Base-by-base conservation (phyloP, 2,888 invertebrate genomes). In the Drosophila diplacantha region DNA sequence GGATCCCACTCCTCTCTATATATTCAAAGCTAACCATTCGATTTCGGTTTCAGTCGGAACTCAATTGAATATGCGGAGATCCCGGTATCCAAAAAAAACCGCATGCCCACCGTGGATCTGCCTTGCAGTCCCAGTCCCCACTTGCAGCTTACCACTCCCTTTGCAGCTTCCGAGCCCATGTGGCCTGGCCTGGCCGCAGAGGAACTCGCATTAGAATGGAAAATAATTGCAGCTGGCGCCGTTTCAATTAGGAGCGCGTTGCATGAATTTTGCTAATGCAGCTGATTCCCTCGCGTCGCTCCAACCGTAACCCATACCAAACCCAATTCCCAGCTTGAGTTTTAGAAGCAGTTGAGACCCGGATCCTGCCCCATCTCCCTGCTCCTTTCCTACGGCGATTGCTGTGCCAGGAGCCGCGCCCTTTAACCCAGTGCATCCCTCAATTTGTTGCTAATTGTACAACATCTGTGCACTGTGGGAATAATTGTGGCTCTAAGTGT, bases 201-300 rank as follows among this genome's bases (percentile, higher is more conserved):
- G 65, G 67, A 60, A 49, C 74, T 66, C 41, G 74, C 73, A 77
- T 81, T 75, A 81, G 77, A 77, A 79, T 81, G 76, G 69, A 71
- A 81, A 79, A 78, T 82, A 81, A 81, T 78, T 81, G 82, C 80
- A 76, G 63, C 77, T 82, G 72, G 69, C 72, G 80, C 74, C 65
- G 74, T 78, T 78, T 80, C 78, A 78, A 78, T 78, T 78, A 82
- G 70, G 72, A 69, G 70, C 65, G 37, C 75, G 69, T 58, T 61
- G 68, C 73, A 70, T 72, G 69, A 72, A 68, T 63, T 63, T 75
- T 64, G 50, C 74, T 54, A 52, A 62, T 60, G 64, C 65, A 61
- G 55, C 61, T 56, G 51, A 56, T 46, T 55, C 68, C 39, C 43
- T 14, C 9, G n/a, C 57, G 31, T 18, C 37, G 32, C n/a, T n/a